Percentiles rank a stretch among this genome's conserved stretches.
These are phyloP conservation scores for Reticulitermes lucifugus DNA, from an alignment of 2,888 invertebrate genomes.

Conservation along the genomic window DNA sequence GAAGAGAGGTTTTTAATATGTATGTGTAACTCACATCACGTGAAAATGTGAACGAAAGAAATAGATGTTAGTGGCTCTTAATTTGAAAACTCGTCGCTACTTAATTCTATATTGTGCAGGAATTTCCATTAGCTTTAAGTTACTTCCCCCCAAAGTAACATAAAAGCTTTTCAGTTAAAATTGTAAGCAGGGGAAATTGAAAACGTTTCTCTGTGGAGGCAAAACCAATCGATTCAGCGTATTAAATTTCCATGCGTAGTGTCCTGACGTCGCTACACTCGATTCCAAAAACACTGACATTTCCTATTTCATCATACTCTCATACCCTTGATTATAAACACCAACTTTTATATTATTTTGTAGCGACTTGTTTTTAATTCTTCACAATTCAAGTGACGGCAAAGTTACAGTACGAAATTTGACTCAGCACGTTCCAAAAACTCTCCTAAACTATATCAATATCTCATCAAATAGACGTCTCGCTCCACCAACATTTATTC, in stretches of 20 bases:
- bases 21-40: not conserved
- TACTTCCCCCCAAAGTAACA: conserved; percentile 23
- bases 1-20: too few species aligned
- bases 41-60: not conserved
- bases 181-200: conserved; percentile 39
- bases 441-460: too few species aligned
- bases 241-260: conserved; percentile 39
- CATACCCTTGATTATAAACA: too few species aligned
- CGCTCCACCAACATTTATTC: too few species aligned
- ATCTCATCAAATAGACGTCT: too few species aligned
- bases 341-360: too few species aligned
- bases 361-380: too few species aligned
- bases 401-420: too few species aligned
- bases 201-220: conserved; percentile 20
- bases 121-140: conserved; percentile 30
- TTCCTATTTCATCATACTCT: not conserved
- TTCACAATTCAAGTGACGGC: too few species aligned
- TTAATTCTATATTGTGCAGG: conserved; percentile 6
- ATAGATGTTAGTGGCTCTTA: not conserved
- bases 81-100: conserved; percentile 5
- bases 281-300: not conserved
- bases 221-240: conserved; percentile 32
- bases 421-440: too few species aligned
- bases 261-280: not conserved
- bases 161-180: conserved; percentile 35